phyloP scores from a whole-genome alignment of 64 coral and sea anemone species.

The Catalaphyllia jardinei region DNA sequence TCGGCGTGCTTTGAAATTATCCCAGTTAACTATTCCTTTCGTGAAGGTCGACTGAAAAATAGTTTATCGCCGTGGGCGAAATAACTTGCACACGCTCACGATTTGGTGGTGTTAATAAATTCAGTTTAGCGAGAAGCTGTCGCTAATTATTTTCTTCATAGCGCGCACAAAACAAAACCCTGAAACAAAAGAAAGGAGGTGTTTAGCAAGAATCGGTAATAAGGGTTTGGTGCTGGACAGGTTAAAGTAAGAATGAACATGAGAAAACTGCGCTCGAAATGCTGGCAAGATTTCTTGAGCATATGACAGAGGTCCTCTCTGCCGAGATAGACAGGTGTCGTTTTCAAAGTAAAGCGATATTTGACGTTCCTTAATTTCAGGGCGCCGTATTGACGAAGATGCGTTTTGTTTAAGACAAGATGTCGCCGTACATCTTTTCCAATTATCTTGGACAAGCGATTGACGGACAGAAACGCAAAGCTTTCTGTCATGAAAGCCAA shows the following conservation, averaged over 20 bases:
- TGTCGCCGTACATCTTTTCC: not conserved
- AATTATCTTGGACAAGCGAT: constrained; percentile 4
- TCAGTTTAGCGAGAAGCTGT: not conserved
- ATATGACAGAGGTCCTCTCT: not conserved
- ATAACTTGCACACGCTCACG: not conserved
- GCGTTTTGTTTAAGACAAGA: not conserved
- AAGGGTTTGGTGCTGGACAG: not conserved
- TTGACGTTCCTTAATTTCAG: not conserved
- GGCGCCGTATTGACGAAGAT: constrained; percentile 27
- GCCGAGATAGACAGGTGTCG: constrained; percentile 7
- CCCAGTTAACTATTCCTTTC: not conserved
- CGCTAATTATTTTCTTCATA: not conserved
- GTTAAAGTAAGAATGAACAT: not conserved
- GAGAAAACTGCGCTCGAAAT: not conserved
- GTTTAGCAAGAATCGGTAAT: not conserved
- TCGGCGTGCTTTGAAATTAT: not conserved
- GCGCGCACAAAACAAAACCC: not conserved
- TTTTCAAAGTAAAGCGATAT: not conserved
- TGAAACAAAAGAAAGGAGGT: not conserved
- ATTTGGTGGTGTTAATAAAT: not conserved
- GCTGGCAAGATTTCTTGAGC: not conserved
- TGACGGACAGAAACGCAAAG: not conserved
- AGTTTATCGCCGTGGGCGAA: not conserved
- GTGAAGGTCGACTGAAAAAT: not conserved
- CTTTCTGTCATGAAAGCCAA: not conserved